Evolutionary conservation across 2,113 vertebrate species (phyloP).

Genomic region (Lates calcarifer): DNA sequence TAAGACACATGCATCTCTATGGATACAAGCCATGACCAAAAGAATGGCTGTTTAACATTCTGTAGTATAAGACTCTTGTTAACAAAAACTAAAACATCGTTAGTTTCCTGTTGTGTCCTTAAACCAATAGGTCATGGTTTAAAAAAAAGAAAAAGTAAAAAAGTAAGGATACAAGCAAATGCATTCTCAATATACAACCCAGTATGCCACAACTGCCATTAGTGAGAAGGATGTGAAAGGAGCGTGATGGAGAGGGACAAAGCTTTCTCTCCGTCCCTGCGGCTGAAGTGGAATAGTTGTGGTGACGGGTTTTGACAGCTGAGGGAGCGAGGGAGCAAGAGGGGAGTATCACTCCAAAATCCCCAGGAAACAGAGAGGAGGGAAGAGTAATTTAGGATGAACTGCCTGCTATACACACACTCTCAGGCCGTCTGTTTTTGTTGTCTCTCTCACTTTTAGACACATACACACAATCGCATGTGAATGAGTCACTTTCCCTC

Average conservation of each 20-base stretch:
- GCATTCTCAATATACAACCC: constrained; percentile 32
- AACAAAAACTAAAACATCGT: constrained; percentile 54
- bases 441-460: constrained; percentile 54
- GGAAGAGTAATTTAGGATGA: constrained; percentile 72
- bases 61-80: constrained; percentile 31
- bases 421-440: constrained; percentile 30
- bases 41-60: constrained; percentile 44
- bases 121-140: constrained; percentile 49
- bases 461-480: not conserved
- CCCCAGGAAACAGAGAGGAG: constrained; percentile 65
- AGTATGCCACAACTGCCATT: constrained; percentile 52
- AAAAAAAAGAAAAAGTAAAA: constrained; percentile 4
- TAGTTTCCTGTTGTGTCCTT: constrained; percentile 40
- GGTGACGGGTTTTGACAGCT: constrained; percentile 80
- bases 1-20: constrained; percentile 65
- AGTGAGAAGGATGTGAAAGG: constrained; percentile 55
- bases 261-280: constrained; percentile 64
- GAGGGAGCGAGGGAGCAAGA: constrained; percentile 73
- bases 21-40: constrained; percentile 60
- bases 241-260: constrained; percentile 70
- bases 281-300: constrained; percentile 78
- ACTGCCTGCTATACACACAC: constrained; percentile 36
- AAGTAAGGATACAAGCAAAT: constrained; percentile 32
- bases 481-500: not conserved
- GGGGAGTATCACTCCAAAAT: constrained; percentile 76